Evolutionary conservation across 2,113 vertebrate species (phyloP).

Genomic region (Anarhynchus alexandrinus): DNA sequence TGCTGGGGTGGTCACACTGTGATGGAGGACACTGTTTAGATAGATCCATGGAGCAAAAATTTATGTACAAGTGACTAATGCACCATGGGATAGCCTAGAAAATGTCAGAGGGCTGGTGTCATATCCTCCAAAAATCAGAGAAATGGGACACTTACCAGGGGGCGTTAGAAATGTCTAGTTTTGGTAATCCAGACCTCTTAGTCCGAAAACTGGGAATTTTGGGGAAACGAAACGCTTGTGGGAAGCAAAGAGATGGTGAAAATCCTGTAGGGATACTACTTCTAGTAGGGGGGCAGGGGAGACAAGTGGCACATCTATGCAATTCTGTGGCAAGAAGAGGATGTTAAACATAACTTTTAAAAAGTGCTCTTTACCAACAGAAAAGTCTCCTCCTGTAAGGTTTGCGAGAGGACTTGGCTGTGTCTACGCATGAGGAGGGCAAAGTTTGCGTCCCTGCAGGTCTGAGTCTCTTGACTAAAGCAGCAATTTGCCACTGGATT

Average conservation of each 20-base stretch:
- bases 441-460: neutral
- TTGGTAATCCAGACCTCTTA: neutral
- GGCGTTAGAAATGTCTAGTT: neutral
- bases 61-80: neutral
- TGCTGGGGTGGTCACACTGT: accelerated
- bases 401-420: accelerated
- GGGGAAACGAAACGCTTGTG: neutral
- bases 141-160: neutral
- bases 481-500: neutral
- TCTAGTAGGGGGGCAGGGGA: too few species aligned
- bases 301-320: accelerated
- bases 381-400: neutral
- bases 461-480: neutral
- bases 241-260: neutral
- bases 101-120: neutral
- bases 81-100: accelerated
- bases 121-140: neutral
- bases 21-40: neutral
- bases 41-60: neutral
- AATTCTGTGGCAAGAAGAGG: neutral
- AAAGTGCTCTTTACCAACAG: neutral
- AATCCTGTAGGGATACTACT: neutral
- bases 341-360: neutral
- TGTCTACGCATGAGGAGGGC: neutral
- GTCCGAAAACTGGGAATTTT: neutral